These are phyloP conservation scores for Vanessa tameamea DNA, from an alignment of 1,140 invertebrate genomes.

Conservation along the genomic window DNA sequence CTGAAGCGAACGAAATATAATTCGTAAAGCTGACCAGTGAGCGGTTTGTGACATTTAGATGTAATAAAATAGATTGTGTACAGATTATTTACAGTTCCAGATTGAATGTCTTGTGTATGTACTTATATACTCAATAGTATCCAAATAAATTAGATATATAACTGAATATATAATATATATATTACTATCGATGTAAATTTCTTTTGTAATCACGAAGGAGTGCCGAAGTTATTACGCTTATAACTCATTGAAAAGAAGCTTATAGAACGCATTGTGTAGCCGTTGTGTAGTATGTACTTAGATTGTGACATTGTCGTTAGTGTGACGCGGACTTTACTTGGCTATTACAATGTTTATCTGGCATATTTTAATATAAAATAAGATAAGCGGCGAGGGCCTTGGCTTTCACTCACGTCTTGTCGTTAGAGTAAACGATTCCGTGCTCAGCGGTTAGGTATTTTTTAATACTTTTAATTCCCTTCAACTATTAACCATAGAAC, in stretches of 20 bases:
- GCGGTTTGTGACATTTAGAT: conserved; percentile 33
- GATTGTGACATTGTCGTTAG: conserved; percentile 11
- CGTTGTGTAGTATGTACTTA: background rate
- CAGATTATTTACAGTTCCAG: conserved; percentile 25
- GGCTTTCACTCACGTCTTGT: conserved; percentile 72
- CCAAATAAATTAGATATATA: background rate
- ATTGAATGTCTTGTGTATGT: conserved; percentile 15
- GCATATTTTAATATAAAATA: conserved; percentile 61
- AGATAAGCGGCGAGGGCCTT: conserved; percentile 51
- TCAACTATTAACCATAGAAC: conserved; percentile 7
- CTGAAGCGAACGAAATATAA: conserved; percentile 50
- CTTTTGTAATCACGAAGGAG: conserved; percentile 3
- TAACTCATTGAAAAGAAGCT: conserved; percentile 1
- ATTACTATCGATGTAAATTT: background rate
- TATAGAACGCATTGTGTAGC: background rate
- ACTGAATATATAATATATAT: background rate
- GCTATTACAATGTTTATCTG: conserved; percentile 40
- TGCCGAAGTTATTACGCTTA: background rate
- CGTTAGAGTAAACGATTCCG: conserved; percentile 58
- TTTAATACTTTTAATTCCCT: conserved; percentile 43
- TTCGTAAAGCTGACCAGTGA: conserved; percentile 34
- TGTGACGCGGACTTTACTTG: conserved; percentile 27
- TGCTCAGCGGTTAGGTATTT: conserved; percentile 49
- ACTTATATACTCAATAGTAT: background rate
- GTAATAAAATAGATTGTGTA: conserved; percentile 27